phyloP scores from a whole-genome alignment of 2,888 invertebrate genomes.

The Plebejus anna region DNA sequence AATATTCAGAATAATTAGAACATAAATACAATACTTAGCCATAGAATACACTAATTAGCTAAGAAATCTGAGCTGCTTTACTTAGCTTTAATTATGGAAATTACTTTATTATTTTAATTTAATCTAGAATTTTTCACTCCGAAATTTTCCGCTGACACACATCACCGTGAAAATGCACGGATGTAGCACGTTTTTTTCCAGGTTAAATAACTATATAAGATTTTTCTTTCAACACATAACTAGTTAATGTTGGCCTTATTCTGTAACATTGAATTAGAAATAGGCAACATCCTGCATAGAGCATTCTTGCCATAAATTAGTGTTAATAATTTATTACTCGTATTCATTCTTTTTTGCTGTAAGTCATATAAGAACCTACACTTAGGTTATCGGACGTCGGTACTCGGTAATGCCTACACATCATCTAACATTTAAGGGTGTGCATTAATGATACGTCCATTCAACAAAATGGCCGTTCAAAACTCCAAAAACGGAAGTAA shows the following conservation, averaged over 20 bases:
- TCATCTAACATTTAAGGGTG: background rate
- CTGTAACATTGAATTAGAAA: constrained; percentile 1
- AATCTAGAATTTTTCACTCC: too few species aligned
- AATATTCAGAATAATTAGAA: too few species aligned
- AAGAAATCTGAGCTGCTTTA: too few species aligned
- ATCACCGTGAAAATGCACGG: background rate
- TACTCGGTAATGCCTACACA: background rate
- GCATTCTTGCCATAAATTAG: background rate
- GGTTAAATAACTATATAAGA: background rate
- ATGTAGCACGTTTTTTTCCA: background rate
- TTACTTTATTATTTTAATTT: too few species aligned
- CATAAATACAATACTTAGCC: too few species aligned
- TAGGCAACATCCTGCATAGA: constrained; percentile 13
- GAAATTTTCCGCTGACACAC: background rate
- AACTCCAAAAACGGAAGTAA: background rate
- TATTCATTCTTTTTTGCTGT: background rate
- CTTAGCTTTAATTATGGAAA: too few species aligned
- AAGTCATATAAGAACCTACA: background rate
- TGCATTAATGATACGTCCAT: background rate
- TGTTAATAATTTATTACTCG: background rate
- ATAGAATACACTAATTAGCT: too few species aligned
- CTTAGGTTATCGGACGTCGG: background rate
- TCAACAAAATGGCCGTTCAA: background rate
- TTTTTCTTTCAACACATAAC: background rate
- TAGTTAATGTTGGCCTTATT: background rate